These are phyloP conservation scores for Petrocephalus zakoni DNA, from an alignment of 2,113 vertebrate species.

Conservation along the genomic window DNA sequence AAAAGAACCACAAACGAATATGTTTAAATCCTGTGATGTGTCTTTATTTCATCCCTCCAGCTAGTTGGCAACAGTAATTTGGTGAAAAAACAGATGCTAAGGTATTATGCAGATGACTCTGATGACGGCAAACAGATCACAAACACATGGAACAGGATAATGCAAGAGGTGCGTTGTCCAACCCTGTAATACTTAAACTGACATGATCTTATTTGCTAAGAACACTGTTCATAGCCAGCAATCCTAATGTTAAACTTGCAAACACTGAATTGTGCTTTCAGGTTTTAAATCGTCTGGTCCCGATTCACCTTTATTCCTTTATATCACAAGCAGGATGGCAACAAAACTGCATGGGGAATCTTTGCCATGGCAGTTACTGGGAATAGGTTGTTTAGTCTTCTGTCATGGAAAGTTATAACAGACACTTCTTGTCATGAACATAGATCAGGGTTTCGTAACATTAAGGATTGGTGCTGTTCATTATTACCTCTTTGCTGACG, in stretches of 20 bases:
- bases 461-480: not conserved
- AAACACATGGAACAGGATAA: conserved; percentile 62
- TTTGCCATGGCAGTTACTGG: not conserved
- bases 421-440: not conserved
- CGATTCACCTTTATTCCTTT: not conserved
- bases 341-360: not conserved
- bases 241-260: not conserved
- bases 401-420: not conserved
- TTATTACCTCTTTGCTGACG: not conserved
- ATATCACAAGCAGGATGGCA: not conserved
- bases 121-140: conserved; percentile 50
- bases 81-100: conserved; percentile 67
- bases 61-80: conserved; percentile 63
- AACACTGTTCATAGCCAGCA: no score
- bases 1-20: not conserved
- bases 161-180: conserved; percentile 56
- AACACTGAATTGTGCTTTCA: not conserved
- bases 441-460: not conserved
- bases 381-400: not conserved
- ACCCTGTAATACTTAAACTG: not conserved
- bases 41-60: conserved; percentile 37
- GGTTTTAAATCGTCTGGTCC: not conserved
- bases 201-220: not conserved
- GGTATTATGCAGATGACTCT: conserved; percentile 44
- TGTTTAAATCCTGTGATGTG: not conserved